Evolutionary conservation across 2,797 vertebrate species (phyloP), one percentile per base, ranked within the genome.

Genomic region (Ambastaia sidthimunki): DNA sequence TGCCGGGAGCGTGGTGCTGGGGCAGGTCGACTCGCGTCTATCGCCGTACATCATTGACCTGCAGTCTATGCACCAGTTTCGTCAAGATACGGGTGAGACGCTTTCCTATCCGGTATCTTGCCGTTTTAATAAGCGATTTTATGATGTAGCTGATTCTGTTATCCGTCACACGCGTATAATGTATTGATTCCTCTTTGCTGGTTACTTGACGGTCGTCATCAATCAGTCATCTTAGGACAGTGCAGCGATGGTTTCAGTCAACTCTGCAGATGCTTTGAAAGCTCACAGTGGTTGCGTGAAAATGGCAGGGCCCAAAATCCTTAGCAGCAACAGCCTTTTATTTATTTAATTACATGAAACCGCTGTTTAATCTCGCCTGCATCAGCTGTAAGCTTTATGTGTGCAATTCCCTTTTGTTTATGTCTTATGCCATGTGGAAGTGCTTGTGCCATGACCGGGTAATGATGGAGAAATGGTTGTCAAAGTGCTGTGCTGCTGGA

Each of bases 1-100:
- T 88, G 96, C 92, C 92, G 85, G 85, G 65, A 97, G 97, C 88
- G 96, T 97, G 55, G 96, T 97, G 86, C 91, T 97, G 86, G 96
- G 96, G 87, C 96, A 97, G 92, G 97, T 96, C 92, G 96, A 97
- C 93, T 91, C 94, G 85, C 94, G 95, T 81, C 95, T 97, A 23
- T 93, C 96, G 84, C 96, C 96, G 86, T 97, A 97, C 92, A 95
- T 97, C 93, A 95, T 97, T 88, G 96, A 98, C 90, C 90, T 98
- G 92, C 96, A 96, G 84, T 97, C 96, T 90, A 97, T 97, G 96
- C 96, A 96, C 92, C 96, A 97, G 91, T 97, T 97, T 90, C 93
- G 95, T 82, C 96, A 97, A 89, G 96, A 97, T 88, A 97, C 95
- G 79, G 96, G 96, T 97, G 90, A 94, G 93, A 76, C 21, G 48